phyloP scores from a whole-genome alignment of 2,888 invertebrate species.

The Ichneumon xanthorius region DNA sequence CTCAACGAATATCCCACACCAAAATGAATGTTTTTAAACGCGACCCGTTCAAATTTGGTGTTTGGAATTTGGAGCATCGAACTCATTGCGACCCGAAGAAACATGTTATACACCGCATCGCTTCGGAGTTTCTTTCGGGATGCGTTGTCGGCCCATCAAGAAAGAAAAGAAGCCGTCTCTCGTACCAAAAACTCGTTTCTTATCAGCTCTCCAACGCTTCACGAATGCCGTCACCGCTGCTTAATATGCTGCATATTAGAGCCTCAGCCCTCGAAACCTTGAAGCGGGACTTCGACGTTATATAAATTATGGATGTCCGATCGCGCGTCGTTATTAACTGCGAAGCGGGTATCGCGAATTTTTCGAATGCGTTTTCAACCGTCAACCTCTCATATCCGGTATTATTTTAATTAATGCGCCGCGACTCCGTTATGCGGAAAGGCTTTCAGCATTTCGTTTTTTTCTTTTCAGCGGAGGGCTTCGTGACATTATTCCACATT shows the following conservation, averaged over 20 bases:
- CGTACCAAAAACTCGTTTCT: slow-evolving; percentile 36
- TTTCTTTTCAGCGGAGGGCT: neutral
- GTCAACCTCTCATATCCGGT: slow-evolving; percentile 31
- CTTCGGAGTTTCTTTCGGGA: slow-evolving; percentile 17
- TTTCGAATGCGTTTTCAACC: slow-evolving; percentile 23
- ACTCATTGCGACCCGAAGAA: slow-evolving; percentile 36
- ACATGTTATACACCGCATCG: slow-evolving; percentile 17
- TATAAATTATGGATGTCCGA: slow-evolving; percentile 50
- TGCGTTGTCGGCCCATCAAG: slow-evolving; percentile 28
- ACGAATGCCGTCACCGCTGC: slow-evolving; percentile 16
- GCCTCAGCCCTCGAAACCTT: slow-evolving; percentile 20
- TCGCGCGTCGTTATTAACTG: slow-evolving; percentile 17
- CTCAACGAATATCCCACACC: neutral
- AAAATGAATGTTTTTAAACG: neutral
- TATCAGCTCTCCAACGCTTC: slow-evolving; percentile 44
- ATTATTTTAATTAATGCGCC: slow-evolving; percentile 41
- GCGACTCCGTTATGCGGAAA: slow-evolving; percentile 51
- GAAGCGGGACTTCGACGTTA: neutral
- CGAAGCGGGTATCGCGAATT: slow-evolving; percentile 9
- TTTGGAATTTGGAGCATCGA: slow-evolving; percentile 54
- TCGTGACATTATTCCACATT: slow-evolving; percentile 6
- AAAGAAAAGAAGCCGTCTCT: slow-evolving; percentile 6
- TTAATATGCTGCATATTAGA: slow-evolving; percentile 35
- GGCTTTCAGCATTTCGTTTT: slow-evolving; percentile 43
- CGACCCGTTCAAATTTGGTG: slow-evolving; percentile 14